Evolutionary conservation across 1,140 invertebrate genomes (phyloP), one percentile per base, ranked within the genome.

Genomic region (Muscidifurax raptorellus): DNA sequence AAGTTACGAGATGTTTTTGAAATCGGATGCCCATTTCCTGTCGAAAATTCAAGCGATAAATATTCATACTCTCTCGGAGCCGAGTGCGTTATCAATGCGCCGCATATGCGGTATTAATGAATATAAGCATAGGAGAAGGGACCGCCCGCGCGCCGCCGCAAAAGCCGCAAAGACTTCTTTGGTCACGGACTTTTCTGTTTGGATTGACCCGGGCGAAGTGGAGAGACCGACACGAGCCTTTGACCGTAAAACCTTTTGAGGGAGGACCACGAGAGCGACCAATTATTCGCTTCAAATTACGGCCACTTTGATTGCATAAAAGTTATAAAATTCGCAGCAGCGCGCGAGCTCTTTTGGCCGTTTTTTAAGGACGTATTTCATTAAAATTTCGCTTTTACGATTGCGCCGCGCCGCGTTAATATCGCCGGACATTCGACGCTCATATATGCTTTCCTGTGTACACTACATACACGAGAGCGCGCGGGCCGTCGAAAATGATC

Each of bases 241-340:
- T 64, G 86, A 82, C 78, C 77, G 82, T 87, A 88, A 88, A 87
- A 28, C 36, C 85, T 84, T 86, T 85, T 83, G 67, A 86, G 66
- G 82, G 66, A 76, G 66, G 80, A 76, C 82, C 52, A 44, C 27
- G 44, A 52, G 85, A 80, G 67, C 84, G 69, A 75, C 81, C 87
- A 85, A 86, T 87, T 87, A 87, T 83, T 85, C 87, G 81, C 72
- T 82, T 86, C 83, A 81, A 86, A 84, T 86, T 87, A 87, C 86
- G 71, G 79, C 83, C 67, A 69, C 76, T 84, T 80, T 67, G 44
- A 86, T 80, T 76, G 77, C 79, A 75, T 75, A 75, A 84, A 74
- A 79, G 67, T 77, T 77, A 84, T 77, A 84, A 79, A 79, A 72
- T 75, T 28, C 18, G 59, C 30, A 40, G 59, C 32, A 18, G 25